Evolutionary conservation across 2,797 vertebrate genomes (phyloP).

Genomic region (Tarsius wallacei): DNA sequence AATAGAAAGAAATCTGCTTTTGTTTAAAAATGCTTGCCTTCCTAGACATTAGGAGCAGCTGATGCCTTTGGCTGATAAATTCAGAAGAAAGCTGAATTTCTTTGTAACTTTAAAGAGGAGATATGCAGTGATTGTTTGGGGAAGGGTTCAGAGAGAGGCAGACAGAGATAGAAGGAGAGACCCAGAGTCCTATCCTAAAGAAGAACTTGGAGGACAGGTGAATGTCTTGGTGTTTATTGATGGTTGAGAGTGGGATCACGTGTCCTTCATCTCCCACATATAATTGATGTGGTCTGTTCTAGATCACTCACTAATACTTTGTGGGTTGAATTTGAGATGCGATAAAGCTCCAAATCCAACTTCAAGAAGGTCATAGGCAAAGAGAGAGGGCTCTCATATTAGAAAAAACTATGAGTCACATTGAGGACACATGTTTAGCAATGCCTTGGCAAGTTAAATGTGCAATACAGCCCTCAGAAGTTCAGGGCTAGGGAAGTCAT

Average conservation of each 20-base stretch:
- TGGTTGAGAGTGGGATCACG: no score
- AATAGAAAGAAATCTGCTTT: background rate
- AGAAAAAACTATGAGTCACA: background rate
- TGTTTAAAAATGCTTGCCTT: background rate
- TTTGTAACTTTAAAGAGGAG: background rate
- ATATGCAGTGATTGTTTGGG: background rate
- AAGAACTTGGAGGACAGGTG: background rate
- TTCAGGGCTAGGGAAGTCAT: background rate
- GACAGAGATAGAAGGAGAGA: background rate
- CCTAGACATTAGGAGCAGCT: background rate
- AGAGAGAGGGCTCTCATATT: background rate
- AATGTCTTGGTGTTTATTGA: background rate
- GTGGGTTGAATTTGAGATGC: background rate
- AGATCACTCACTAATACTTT: background rate
- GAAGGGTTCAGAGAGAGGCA: background rate
- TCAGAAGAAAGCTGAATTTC: background rate
- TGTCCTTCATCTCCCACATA: background rate
- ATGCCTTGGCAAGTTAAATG: background rate
- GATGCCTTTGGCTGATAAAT: background rate
- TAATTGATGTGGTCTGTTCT: background rate
- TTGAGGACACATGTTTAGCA: background rate
- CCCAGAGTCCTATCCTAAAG: background rate
- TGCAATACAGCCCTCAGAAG: background rate
- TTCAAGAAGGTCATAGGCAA: background rate
- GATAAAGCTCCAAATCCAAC: background rate